Percentiles rank a stretch among this genome's conserved stretches.
Evolutionary conservation across 2,888 invertebrate species (phyloP).

Genomic region (Morinoia aosen): DNA sequence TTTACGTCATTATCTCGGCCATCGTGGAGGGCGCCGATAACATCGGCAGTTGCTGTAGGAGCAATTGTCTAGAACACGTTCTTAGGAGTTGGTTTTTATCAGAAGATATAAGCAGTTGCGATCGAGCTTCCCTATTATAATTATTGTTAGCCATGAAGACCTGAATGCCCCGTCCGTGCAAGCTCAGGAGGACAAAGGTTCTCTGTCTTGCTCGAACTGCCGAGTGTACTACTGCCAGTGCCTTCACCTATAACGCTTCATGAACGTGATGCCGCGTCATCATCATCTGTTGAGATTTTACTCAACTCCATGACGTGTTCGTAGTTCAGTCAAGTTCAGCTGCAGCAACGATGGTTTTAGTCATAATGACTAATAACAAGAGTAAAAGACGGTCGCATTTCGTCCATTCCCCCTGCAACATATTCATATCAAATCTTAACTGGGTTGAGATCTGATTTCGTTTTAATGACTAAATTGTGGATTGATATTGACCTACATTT

Average conservation of each 20-base stretch:
- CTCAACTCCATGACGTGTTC: not conserved
- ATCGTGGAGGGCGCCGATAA: not conserved
- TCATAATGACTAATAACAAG: too few species aligned
- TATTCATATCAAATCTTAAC: too few species aligned
- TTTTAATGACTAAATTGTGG: too few species aligned
- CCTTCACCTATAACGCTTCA: not conserved
- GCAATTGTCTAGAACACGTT: not conserved
- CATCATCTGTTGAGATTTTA: not conserved
- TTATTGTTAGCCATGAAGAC: not conserved
- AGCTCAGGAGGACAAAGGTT: not conserved
- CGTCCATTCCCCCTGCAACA: too few species aligned
- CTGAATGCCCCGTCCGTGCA: not conserved
- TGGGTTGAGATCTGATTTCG: too few species aligned
- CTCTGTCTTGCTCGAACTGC: not conserved
- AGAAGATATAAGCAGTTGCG: not conserved
- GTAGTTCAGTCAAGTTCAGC: not conserved
- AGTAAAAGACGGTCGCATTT: too few species aligned
- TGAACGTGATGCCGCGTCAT: not conserved
- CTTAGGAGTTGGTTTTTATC: not conserved
- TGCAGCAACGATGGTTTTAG: too few species aligned
- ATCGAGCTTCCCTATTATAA: conserved; percentile 24
- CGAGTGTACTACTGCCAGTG: not conserved
- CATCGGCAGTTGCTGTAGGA: conserved; percentile 2
- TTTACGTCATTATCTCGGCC: conserved; percentile 1
- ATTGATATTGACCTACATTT: too few species aligned